Conservation (phyloP, 2,888 invertebrate genomes). For the Drosophila nigricruria region DNA sequence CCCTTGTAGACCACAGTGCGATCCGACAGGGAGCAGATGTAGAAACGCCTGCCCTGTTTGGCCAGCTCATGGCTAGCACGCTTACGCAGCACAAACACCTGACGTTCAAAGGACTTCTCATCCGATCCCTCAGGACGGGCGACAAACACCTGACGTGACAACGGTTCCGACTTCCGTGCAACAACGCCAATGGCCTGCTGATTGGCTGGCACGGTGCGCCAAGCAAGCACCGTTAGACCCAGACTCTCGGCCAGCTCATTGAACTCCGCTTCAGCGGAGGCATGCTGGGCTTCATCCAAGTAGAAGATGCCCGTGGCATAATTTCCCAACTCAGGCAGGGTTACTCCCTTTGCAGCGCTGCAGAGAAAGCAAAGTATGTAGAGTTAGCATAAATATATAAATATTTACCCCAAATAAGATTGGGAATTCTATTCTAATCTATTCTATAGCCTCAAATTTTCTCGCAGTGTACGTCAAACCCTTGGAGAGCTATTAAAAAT, state of each 20-base stretch:
- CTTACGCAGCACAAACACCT: conserved; percentile 97
- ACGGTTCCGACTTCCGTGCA: conserved; percentile 97
- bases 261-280: conserved; percentile 93
- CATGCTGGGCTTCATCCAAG: conserved; percentile 93
- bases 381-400: background rate
- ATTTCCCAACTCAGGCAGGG: conserved; percentile 93
- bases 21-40: conserved; percentile 97
- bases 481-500: conserved; percentile 21
- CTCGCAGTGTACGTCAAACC: conserved; percentile 14
- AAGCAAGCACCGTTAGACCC: conserved; percentile 93
- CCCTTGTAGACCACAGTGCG: conserved; percentile 98
- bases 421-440: background rate
- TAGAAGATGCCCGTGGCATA: conserved; percentile 99
- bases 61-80: conserved; percentile 95
- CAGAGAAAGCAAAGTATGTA: background rate
- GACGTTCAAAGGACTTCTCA: conserved; percentile 85
- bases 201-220: conserved; percentile 97
- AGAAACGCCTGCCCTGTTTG: conserved; percentile 94
- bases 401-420: background rate
- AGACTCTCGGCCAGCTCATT: conserved; percentile 92
- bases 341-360: conserved; percentile 92
- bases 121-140: conserved; percentile 87
- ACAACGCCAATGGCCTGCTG: conserved; percentile 94
- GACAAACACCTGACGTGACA: conserved; percentile 97
- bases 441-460: background rate